A percentile compares a stretch with the other conserved stretches of the same genome.
Evolutionary conservation across 2,113 vertebrate genomes (phyloP).

Genomic region (Rhinichthys klamathensis): DNA sequence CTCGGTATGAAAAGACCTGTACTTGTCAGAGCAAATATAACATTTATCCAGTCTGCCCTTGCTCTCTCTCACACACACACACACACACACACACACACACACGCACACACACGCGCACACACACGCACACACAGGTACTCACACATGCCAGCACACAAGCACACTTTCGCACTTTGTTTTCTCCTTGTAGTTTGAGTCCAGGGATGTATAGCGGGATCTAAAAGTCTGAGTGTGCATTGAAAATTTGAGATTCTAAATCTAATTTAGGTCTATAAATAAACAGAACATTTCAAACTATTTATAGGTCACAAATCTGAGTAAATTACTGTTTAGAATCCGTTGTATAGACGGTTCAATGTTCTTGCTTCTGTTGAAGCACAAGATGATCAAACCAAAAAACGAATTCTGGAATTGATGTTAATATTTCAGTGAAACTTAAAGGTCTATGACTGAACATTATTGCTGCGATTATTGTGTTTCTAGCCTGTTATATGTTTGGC

Average conservation of each 20-base stretch:
- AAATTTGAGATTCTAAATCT: background rate
- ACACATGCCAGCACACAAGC: background rate
- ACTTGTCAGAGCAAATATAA: conserved; percentile 52
- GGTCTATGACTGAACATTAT: too few species aligned
- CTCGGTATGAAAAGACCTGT: conserved; percentile 5
- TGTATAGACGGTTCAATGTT: background rate
- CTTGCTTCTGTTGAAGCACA: background rate
- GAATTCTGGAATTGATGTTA: too few species aligned
- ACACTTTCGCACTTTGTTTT: background rate
- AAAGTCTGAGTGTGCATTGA: background rate
- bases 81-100: background rate
- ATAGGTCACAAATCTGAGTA: background rate
- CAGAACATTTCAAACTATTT: background rate
- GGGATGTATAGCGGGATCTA: background rate
- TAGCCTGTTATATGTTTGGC: too few species aligned
- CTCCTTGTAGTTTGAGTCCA: background rate
- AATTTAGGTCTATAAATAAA: background rate
- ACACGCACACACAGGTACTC: conserved; percentile 11
- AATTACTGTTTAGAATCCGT: background rate
- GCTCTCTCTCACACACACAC: background rate
- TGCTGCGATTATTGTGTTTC: too few species aligned
- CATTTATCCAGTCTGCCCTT: conserved; percentile 17
- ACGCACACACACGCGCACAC: background rate
- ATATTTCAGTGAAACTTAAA: too few species aligned
- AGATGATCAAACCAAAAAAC: background rate